Evolutionary conservation across 64 coral and sea anemone genomes (phyloP), one percentile per base, ranked within the genome.

Genomic region (Anthopleura sola): DNA sequence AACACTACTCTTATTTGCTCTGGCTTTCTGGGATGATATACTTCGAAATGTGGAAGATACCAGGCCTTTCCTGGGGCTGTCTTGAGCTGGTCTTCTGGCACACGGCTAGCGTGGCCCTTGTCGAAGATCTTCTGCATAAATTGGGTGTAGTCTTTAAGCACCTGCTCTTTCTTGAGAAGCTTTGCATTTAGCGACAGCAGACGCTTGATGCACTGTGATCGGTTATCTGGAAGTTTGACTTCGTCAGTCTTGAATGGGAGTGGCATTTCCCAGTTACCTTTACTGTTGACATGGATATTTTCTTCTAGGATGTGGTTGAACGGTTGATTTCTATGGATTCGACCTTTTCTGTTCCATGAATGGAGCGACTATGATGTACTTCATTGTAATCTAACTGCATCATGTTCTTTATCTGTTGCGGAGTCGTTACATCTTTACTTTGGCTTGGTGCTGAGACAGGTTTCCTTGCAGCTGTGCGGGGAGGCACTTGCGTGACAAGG

Each of bases 321-420:
- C 32, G 75, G 75, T 75, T 28, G 21, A 75, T 78, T 62, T 80
- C 77, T 16, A 81, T 88, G n/a, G 47, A 75, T 71, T 86, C 48
- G 21, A 44, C 21, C 0, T 33, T 18, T 31, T 86, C 62, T 21
- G 64, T 49, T 28, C 44, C 87, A 6, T 26, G 38, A 74, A 82
- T 83, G 6, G 31, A 82, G 20, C 82, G 90, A 33, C 47, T 49
- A 34, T 92, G 75, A 32, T 82, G 85, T 44, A 87, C 58, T 44
- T 92, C 85, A 31, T 6, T 87, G 33, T 92, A 87, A 34, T 87
- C 85, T 7, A 92, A 23, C 46, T 92, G 75, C 90, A 87, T 87
- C 90, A 87, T 87, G 2, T 83, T 19, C 6, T 83, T 57, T 60
- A 92, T 5, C 84, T 92, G 86, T 44, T 78, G 78, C 12, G 85